Evolutionary conservation across 2,797 vertebrate species (phyloP).

Genomic region (Oryzias sinensis): DNA sequence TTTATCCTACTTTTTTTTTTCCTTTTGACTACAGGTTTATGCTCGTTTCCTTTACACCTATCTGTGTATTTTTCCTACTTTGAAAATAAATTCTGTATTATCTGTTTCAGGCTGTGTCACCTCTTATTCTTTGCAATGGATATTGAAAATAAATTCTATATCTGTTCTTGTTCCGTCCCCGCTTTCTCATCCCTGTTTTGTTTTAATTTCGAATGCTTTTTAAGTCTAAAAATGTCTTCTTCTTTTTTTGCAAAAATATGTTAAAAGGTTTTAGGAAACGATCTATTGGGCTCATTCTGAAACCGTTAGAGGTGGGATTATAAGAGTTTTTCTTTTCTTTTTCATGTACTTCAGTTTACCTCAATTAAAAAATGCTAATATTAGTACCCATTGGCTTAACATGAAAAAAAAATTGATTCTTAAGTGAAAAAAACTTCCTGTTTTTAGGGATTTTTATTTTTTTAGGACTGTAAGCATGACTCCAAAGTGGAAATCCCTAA

Average conservation of each 20-base stretch:
- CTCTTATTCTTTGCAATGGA: conserved; percentile 79
- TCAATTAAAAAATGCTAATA: conserved; percentile 3
- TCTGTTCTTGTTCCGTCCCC: conserved; percentile 56
- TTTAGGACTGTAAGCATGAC: too few relatives aligned
- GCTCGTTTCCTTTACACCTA: conserved; percentile 91
- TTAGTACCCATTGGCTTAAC: neutral
- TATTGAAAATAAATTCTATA: conserved; percentile 70
- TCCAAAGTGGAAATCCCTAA: too few relatives aligned
- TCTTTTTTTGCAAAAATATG: neutral
- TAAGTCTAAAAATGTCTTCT: neutral
- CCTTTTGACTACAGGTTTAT: conserved; percentile 90
- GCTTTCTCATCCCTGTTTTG: conserved; percentile 23
- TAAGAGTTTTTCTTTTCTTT: neutral
- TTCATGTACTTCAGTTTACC: neutral
- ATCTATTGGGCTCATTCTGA: too few relatives aligned
- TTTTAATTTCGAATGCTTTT: neutral
- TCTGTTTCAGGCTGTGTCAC: conserved; percentile 92
- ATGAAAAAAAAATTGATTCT: conserved; percentile 5
- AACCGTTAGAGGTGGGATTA: conserved; percentile 19
- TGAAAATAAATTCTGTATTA: conserved; percentile 99
- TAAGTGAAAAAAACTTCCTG: conserved; percentile 2
- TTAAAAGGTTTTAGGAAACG: too few relatives aligned
- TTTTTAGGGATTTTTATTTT: neutral
- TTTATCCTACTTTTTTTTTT: conserved; percentile 62
- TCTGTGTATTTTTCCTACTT: conserved; percentile 98